Percentiles rank a stretch among this genome's conserved stretches.
phyloP scores from a whole-genome alignment of 2,113 vertebrate species.

The Spizaetus ornatus region DNA sequence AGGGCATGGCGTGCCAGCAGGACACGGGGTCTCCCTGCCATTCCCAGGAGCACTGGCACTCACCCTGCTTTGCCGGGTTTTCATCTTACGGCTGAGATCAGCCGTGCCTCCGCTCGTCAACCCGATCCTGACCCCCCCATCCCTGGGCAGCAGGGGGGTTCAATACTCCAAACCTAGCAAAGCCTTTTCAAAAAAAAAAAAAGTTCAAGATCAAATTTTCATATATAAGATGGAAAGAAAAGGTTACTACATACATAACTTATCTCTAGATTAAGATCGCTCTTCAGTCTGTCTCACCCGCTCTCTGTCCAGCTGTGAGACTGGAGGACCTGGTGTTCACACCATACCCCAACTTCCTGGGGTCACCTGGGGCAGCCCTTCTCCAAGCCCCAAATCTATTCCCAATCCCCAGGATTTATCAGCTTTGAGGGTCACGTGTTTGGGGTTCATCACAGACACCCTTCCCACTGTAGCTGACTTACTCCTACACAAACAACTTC shows the following conservation, averaged over 20 bases:
- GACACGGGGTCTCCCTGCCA: background rate
- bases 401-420: background rate
- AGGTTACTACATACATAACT: accelerated
- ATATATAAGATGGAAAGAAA: background rate
- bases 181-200: background rate
- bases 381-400: background rate
- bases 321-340: background rate
- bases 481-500: background rate
- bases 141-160: background rate
- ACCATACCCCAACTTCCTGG: background rate
- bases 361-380: background rate
- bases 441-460: background rate
- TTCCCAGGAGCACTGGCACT: background rate
- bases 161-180: background rate
- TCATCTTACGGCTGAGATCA: background rate
- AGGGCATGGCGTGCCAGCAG: accelerated
- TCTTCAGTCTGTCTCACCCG: background rate
- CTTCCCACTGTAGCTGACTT: accelerated
- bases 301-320: background rate
- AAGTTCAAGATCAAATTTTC: background rate
- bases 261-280: background rate
- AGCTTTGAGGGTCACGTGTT: background rate
- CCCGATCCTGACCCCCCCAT: accelerated
- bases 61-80: accelerated
- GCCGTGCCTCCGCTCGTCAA: background rate